Conservation (phyloP, 2,113 vertebrate species). For the Megalops atlanticus region DNA sequence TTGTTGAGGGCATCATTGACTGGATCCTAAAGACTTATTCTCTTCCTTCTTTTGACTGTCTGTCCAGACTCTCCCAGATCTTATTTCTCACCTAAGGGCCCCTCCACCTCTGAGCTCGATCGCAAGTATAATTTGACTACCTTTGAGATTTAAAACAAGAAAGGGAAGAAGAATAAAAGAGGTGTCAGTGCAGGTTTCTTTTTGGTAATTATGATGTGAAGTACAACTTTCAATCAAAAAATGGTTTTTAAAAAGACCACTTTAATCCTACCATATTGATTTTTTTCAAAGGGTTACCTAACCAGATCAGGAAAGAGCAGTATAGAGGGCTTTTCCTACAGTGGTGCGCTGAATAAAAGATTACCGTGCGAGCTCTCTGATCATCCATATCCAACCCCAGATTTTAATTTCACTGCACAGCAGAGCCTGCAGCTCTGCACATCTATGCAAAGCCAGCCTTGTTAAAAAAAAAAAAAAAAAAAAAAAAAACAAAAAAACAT, state of each 20-base stretch:
- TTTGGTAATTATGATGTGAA: not conserved
- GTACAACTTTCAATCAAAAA: not conserved
- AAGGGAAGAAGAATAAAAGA: not conserved
- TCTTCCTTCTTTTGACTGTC: not conserved
- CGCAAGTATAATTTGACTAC: not conserved
- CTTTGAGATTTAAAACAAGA: not conserved
- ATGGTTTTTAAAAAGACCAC: not conserved
- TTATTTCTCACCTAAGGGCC: not conserved
- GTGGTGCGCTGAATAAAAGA: too few species aligned
- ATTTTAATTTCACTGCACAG: not conserved
- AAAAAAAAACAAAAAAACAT: not conserved
- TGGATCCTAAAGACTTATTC: not conserved
- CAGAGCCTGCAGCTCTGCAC: not conserved
- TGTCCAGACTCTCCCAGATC: not conserved
- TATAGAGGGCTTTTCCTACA: not conserved
- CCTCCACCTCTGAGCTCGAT: not conserved
- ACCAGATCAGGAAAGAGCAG: not conserved
- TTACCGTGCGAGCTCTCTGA: not conserved
- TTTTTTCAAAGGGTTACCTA: not conserved
- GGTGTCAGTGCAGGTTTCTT: not conserved
- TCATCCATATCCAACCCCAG: not conserved
- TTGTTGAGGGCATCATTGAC: constrained; percentile 1
- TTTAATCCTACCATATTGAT: not conserved
- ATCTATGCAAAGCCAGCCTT: not conserved
- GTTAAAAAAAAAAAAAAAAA: constrained; percentile 26